Evolutionary conservation across 2,113 vertebrate genomes (phyloP).

Genomic region (Acrocephalus arundinaceus): DNA sequence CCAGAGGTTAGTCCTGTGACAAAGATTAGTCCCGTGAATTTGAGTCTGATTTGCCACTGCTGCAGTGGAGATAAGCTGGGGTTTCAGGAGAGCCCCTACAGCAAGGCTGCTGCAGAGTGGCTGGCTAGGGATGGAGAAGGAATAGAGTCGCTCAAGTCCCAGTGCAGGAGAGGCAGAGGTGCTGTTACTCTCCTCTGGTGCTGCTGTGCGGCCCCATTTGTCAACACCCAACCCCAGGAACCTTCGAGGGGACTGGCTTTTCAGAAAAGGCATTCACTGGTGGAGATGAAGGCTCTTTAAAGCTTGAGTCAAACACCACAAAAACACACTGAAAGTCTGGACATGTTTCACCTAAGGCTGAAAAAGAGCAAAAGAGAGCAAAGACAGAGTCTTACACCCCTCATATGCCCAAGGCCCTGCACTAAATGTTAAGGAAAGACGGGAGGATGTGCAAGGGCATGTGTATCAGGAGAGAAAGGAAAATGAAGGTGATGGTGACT

Average conservation of each 20-base stretch:
- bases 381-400: not conserved
- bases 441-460: not conserved
- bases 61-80: not conserved
- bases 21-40: not conserved
- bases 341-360: not conserved
- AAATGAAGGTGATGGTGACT: not conserved
- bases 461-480: not conserved
- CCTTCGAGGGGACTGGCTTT: rapidly evolving
- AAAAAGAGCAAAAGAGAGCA: not conserved
- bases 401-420: not conserved
- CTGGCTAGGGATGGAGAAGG: not conserved
- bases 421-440: not conserved
- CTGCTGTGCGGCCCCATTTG: not conserved
- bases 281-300: not conserved
- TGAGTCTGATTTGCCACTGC: not conserved
- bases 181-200: not conserved
- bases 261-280: not conserved
- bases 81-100: not conserved
- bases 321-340: not conserved
- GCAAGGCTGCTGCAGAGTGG: not conserved
- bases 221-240: not conserved
- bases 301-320: not conserved
- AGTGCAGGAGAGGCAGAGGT: not conserved
- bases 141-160: rapidly evolving
- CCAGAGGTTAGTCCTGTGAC: not conserved